Base-by-base conservation (phyloP, 2,113 vertebrate genomes). In the Oncorhynchus gorbuscha region DNA sequence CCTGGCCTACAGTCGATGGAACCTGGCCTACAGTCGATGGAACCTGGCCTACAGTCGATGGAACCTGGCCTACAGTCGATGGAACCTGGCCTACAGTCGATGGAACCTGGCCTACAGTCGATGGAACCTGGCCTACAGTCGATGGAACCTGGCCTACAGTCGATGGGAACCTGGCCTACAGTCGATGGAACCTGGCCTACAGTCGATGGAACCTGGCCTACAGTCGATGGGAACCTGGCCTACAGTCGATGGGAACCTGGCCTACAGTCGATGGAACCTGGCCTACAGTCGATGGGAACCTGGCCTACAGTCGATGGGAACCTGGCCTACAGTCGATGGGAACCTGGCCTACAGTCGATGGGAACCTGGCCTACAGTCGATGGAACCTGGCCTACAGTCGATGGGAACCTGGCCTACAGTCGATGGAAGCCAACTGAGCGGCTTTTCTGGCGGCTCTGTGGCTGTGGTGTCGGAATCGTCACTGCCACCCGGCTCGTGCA, bases 381-480 rank as follows among this genome's bases (percentile, higher is more conserved):
- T 28, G n/a, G 55, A 11, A 7, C 45, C 22, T 79, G 62, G 16
- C 79, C 84, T 93, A 94, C 24, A 93, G 86, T 39, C 78, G 30
- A 4, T 30, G 30, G 30, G n/a, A 28, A 28, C 28, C 28, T 28
- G 28, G 28, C 28, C 84, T 93, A 94, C 24, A 93, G 86, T 39
- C 78, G 28, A 28, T 28, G 28, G 28, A 28, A 28, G 28, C 28
- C 28, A 28, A 86, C 77, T 94, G 90, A 11, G 84, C 90, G 76
- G 55, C 85, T 93, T 66, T 87, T 93, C 78, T 84, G 76, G 32
- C 88, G 92, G 59, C 68, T 93, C 62, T 92, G 88, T 84, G 74
- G 90, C 77, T 90, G 89, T 66, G 93, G 84, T 71, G 72, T 88
- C 79, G 89, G 76, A 75, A 76, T 94, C 75, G 69, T 93, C 48